Evolutionary conservation across 2,888 invertebrate genomes (phyloP), one percentile per base, ranked within the genome.

Genomic region (Drosophila cognata): DNA sequence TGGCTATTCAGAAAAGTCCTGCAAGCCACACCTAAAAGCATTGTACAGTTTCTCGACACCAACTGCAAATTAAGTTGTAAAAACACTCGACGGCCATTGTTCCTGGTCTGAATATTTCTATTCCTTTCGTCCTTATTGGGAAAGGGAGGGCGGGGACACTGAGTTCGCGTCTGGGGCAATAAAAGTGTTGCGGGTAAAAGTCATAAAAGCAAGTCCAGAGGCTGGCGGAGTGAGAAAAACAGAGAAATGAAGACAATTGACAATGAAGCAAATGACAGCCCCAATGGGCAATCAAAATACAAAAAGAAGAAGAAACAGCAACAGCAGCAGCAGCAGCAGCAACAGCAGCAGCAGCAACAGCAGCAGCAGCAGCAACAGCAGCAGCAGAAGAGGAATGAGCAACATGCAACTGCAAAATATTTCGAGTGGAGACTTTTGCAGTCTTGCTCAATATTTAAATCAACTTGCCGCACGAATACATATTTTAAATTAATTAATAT

Each of bases 21-120:
- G 56, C 53, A 51, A 52, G 76, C 76, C 84, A 79, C 84, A 79
- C 84, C 84, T 87, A 81, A 84, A 72, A 81, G 84, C 71, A 68
- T 74, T 68, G 70, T 75, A 76, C 78, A 75, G 43, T 77, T 71
- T 68, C 73, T 65, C 68, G 55, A 60, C 78, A 77, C 76, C 73
- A 74, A 83, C 87, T 81, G 81, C 84, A 88, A 87, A 87, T 87
- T 78, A 78, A 85, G 87, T 89, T 88, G 77, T 77, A 79, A 82
- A 82, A 82, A 79, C 74, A 74, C 66, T 81, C 79, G 71, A 78
- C 72, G 57, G 50, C 68, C 71, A 67, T 77, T 81, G 81, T 77
- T 66, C 48, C 53, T 41, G 35, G 48, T 33, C 25, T 38, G 43
- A 33, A 55, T 61, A 25, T 25, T 58, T 56, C 53, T 53, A 46